These are phyloP conservation scores for Rhyacichthys aspro DNA, from an alignment of 2,797 vertebrate genomes.

Conservation along the genomic window DNA sequence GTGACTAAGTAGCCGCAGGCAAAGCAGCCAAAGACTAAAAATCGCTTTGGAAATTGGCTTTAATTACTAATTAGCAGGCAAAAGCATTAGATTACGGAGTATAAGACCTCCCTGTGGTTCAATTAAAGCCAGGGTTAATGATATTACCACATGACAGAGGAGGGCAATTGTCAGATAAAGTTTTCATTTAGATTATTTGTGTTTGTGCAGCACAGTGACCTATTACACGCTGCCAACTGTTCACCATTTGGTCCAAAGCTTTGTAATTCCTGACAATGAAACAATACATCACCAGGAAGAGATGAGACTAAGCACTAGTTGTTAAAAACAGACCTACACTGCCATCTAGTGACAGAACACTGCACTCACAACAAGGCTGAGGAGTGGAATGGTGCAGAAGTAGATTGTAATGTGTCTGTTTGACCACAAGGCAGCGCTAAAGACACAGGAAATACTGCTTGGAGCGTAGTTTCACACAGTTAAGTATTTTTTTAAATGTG, in stretches of 20 bases:
- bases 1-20: slow-evolving; percentile 54
- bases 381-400: neutral
- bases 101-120: slow-evolving; percentile 49
- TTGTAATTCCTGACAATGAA: slow-evolving; percentile 15
- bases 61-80: slow-evolving; percentile 70
- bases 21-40: slow-evolving; percentile 60
- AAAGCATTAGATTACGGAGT: slow-evolving; percentile 42
- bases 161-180: slow-evolving; percentile 28
- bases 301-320: neutral
- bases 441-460: neutral
- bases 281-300: neutral
- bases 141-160: slow-evolving; percentile 40
- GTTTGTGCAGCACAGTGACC: slow-evolving; percentile 28
- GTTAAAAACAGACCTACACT: slow-evolving; percentile 18
- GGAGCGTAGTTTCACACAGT: too few relatives aligned
- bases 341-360: slow-evolving; percentile 64
- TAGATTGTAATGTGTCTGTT: neutral
- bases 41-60: slow-evolving; percentile 54
- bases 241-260: slow-evolving; percentile 14
- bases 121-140: slow-evolving; percentile 56
- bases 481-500: too few relatives aligned
- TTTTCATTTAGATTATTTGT: slow-evolving; percentile 36
- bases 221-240: slow-evolving; percentile 4
- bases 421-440: slow-evolving; percentile 29
- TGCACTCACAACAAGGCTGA: slow-evolving; percentile 21